Percentiles rank a stretch among this genome's conserved stretches.
These are phyloP conservation scores for Tanytarsus gracilentus DNA, from an alignment of 2,888 invertebrate genomes.

Conservation along the genomic window DNA sequence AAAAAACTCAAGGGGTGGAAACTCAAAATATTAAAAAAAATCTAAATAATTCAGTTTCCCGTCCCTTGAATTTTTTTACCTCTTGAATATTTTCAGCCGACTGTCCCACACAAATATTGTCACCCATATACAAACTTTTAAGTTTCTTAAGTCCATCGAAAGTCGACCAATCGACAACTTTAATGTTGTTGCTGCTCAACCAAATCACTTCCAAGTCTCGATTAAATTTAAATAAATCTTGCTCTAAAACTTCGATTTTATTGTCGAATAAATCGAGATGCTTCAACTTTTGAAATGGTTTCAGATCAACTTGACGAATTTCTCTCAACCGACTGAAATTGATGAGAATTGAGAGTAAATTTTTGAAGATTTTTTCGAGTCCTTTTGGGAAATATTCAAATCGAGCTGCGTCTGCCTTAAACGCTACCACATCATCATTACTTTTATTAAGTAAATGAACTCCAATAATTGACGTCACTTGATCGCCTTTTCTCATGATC, in stretches of 20 bases:
- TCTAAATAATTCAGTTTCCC: no score
- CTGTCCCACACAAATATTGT: background rate
- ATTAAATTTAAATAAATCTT: background rate
- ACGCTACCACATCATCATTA: background rate
- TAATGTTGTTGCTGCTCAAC: background rate
- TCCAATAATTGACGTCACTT: background rate
- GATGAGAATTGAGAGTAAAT: background rate
- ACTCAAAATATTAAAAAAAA: no score
- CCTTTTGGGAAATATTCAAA: background rate
- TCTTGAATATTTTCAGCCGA: background rate
- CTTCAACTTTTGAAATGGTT: background rate
- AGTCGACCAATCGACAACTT: background rate
- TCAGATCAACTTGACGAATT: background rate
- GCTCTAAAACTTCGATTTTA: background rate
- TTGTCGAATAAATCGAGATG: background rate
- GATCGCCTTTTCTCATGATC: background rate
- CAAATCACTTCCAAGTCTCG: background rate
- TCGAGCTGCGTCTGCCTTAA: background rate
- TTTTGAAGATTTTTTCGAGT: background rate
- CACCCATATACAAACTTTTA: background rate
- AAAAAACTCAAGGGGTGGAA: no score
- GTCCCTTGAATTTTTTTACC: no score
- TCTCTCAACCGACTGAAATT: background rate
- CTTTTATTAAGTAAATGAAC: background rate
- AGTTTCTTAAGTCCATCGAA: background rate